Percentiles rank a stretch among this genome's conserved stretches.
phyloP scores from a whole-genome alignment of 92 coral and sea anemone genomes.

The Pocillopora meandrina region DNA sequence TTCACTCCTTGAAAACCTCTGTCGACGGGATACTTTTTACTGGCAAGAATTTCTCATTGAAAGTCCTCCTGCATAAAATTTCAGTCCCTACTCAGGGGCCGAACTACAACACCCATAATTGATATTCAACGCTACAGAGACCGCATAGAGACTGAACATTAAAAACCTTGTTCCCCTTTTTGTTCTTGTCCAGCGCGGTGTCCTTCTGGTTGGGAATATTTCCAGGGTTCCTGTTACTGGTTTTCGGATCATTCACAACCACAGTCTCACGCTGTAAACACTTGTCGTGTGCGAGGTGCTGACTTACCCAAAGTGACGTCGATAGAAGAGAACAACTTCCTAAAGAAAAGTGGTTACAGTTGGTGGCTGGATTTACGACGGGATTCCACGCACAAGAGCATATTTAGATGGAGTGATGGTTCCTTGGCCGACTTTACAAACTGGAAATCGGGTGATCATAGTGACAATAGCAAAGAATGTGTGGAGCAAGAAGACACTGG shows the following conservation, averaged over 20 bases:
- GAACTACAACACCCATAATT: too few relatives aligned
- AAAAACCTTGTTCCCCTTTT: neutral
- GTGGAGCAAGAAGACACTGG: neutral
- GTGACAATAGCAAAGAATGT: neutral
- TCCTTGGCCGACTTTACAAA: neutral
- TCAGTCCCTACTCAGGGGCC: too few relatives aligned
- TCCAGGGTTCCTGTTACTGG: constrained; percentile 37
- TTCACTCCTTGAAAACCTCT: too few relatives aligned
- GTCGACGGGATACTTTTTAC: too few relatives aligned
- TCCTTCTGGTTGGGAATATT: constrained; percentile 17
- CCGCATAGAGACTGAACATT: too few relatives aligned
- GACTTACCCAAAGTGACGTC: constrained; percentile 20
- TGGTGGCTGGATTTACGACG: constrained; percentile 30
- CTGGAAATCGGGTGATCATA: constrained; percentile 4
- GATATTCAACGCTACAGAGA: too few relatives aligned
- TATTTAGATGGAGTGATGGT: constrained; percentile 27
- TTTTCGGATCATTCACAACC: neutral
- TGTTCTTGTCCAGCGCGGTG: neutral
- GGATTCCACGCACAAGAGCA: neutral
- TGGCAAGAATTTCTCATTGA: too few relatives aligned
- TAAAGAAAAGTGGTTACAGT: neutral
- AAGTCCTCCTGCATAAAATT: too few relatives aligned
- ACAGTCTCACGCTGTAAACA: neutral
- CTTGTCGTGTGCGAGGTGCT: neutral
- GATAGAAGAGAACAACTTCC: constrained; percentile 19